Conservation (phyloP, 2,888 invertebrate genomes). For the Melanargia galathea region DNA sequence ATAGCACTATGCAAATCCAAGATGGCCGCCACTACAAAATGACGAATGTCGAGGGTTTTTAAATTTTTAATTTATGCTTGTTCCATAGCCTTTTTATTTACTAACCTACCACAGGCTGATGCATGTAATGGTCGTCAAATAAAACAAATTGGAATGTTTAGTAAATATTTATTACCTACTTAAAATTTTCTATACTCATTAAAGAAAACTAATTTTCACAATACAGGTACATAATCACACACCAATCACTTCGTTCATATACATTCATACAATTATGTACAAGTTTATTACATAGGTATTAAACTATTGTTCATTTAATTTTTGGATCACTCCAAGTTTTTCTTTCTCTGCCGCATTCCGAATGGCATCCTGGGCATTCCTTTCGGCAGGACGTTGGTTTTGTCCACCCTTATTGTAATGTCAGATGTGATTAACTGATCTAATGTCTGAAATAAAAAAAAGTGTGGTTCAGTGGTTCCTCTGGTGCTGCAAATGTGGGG, state of each 20-base stretch:
- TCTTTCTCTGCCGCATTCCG: constrained; percentile 51
- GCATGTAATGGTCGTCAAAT: background rate
- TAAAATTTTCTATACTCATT: background rate
- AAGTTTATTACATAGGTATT: no score
- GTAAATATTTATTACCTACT: constrained; percentile 7
- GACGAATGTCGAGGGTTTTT: no score
- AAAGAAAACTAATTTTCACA: background rate
- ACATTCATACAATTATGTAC: constrained; percentile 12
- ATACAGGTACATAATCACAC: background rate
- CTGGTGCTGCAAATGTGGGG: no score
- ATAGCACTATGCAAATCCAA: no score
- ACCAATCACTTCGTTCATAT: background rate
- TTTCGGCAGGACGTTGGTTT: constrained; percentile 36
- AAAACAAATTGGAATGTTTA: background rate
- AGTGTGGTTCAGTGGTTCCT: background rate
- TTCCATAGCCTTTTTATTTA: no score
- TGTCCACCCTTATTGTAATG: constrained; percentile 45
- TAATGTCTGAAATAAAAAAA: constrained; percentile 54
- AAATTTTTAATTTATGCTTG: no score
- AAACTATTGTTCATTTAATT: background rate
- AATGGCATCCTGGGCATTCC: constrained; percentile 53
- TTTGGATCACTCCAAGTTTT: constrained; percentile 25
- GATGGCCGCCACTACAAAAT: no score
- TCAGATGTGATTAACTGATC: constrained; percentile 60
- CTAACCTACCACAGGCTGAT: no score